A percentile compares a stretch with the other conserved stretches of the same genome.
Conservation (phyloP, 2,888 invertebrate genomes). For the Drosophila mercatorum region DNA sequence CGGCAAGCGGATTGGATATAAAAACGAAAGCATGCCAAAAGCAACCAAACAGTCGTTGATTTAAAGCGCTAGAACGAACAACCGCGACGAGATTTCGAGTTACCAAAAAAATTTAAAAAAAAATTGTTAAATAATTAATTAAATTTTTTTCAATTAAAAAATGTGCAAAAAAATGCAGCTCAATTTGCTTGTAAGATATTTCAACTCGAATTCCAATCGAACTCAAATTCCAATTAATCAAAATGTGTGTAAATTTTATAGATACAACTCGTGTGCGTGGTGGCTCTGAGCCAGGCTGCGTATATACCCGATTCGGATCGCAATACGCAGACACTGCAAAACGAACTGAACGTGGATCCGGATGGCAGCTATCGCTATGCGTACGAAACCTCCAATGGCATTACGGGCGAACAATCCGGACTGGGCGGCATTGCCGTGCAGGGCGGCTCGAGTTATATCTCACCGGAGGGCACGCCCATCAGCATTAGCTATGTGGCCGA, state of each 20-base stretch:
- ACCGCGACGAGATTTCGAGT: conserved; percentile 19
- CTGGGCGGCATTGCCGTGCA: conserved; percentile 67
- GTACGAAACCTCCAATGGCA: conserved; percentile 80
- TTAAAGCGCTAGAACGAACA: conserved; percentile 55
- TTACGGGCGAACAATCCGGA: conserved; percentile 68
- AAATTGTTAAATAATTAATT: not conserved
- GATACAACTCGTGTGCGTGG: conserved; percentile 39
- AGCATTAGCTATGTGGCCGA: conserved; percentile 76
- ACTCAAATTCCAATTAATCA: conserved; percentile 18
- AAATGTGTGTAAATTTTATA: conserved; percentile 19
- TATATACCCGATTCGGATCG: conserved; percentile 69
- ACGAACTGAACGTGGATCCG: conserved; percentile 60
- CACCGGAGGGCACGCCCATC: conserved; percentile 76
- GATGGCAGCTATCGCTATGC: conserved; percentile 77
- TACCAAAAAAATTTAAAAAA: conserved; percentile 3
- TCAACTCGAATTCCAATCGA: not conserved
- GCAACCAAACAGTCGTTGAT: conserved; percentile 65
- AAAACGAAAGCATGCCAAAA: conserved; percentile 68
- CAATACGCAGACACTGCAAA: conserved; percentile 67
- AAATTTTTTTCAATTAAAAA: not conserved
- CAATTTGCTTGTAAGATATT: conserved; percentile 50
- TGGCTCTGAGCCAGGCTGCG: conserved; percentile 32
- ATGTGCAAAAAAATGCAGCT: conserved; percentile 39
- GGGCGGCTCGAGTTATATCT: conserved; percentile 74
- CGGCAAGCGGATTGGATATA: conserved; percentile 60